These are phyloP conservation scores for Alauda arvensis DNA, from an alignment of 2,797 vertebrate species.

Conservation along the genomic window DNA sequence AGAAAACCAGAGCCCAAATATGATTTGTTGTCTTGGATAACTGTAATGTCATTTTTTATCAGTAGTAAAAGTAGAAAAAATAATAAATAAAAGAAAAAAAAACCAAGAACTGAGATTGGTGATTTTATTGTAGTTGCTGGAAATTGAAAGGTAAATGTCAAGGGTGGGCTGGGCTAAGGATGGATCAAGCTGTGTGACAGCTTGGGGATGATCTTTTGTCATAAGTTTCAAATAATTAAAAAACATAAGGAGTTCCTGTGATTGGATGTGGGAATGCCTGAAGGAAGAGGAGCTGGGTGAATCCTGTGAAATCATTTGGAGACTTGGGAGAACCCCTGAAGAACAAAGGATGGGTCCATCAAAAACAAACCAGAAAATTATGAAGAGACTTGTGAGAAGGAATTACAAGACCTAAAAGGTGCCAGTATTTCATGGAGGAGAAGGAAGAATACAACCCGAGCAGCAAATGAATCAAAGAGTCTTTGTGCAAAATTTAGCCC, in stretches of 20 bases:
- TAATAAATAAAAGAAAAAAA: background rate
- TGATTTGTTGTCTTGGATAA: background rate
- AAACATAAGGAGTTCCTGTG: background rate
- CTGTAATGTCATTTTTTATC: background rate
- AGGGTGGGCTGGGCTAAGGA: background rate
- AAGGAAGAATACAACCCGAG: background rate
- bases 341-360: background rate
- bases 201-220: rapidly evolving
- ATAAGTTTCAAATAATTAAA: background rate
- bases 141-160: background rate
- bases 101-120: background rate
- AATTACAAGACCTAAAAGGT: background rate
- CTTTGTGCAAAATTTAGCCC: background rate
- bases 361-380: background rate
- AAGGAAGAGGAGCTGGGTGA: background rate
- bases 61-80: background rate
- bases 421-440: background rate
- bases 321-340: background rate
- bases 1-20: background rate
- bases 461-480: background rate
- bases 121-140: background rate
- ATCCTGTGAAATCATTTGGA: background rate
- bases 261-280: rapidly evolving
- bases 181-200: background rate
- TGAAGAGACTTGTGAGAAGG: background rate